Evolutionary conservation across 2,113 vertebrate species (phyloP).

Genomic region (Anseranas semipalmata): DNA sequence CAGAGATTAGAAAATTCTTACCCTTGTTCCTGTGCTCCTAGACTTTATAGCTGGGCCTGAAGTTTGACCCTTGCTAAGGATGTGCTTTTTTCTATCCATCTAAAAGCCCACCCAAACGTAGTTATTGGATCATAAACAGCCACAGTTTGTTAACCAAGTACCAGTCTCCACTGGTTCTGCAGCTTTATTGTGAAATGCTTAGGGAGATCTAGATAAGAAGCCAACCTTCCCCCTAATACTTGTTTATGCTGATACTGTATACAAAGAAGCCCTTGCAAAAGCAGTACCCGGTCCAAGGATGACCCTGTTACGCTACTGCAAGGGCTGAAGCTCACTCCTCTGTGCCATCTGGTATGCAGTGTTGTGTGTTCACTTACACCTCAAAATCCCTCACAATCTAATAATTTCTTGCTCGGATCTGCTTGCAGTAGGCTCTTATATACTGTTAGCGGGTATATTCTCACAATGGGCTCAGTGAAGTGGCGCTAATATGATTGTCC

Average conservation of each 20-base stretch:
- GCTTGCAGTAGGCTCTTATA: conserved; percentile 15
- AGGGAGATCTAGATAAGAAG: conserved; percentile 42
- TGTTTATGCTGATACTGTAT: background rate
- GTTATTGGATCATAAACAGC: conserved; percentile 16
- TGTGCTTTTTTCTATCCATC: background rate
- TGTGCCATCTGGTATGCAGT: background rate
- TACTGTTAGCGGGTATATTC: background rate
- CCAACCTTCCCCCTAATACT: background rate
- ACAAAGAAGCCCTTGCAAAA: conserved; percentile 10
- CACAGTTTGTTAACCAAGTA: background rate
- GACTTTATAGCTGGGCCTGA: background rate
- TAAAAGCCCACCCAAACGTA: background rate
- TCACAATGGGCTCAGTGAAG: conserved; percentile 45
- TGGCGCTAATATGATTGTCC: conserved; percentile 58
- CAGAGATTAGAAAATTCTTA: background rate
- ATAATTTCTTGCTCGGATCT: conserved; percentile 10
- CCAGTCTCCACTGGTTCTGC: conserved; percentile 22
- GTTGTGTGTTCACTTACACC: background rate
- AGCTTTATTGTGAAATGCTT: conserved; percentile 41
- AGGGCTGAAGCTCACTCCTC: background rate
- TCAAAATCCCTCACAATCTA: conserved; percentile 13
- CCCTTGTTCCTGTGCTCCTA: background rate
- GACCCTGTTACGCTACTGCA: background rate
- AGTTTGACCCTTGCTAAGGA: background rate
- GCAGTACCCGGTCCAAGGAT: background rate